Percentiles rank a stretch among this genome's conserved stretches.
Conservation (phyloP, 1,140 invertebrate species). For the Parasteatoda tepidariorum region DNA sequence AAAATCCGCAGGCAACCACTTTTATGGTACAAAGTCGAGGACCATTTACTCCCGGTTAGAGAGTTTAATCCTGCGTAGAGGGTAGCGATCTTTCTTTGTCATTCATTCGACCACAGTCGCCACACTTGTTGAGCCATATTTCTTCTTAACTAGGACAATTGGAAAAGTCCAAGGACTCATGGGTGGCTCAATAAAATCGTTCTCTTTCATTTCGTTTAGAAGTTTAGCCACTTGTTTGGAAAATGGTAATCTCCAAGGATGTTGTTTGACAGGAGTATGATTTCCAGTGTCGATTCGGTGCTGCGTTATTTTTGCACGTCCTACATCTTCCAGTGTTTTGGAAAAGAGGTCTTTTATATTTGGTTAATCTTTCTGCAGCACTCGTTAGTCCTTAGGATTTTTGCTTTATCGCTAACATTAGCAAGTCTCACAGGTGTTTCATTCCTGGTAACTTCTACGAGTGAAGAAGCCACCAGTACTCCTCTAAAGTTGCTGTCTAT, state of each 20-base stretch:
- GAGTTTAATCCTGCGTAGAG: conserved; percentile 52
- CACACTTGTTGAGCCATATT: conserved; percentile 68
- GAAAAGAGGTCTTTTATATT: background rate
- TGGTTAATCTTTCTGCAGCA: background rate
- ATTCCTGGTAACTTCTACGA: background rate
- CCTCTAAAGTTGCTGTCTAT: background rate
- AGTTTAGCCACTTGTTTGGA: too few species aligned
- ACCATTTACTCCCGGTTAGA: conserved; percentile 31
- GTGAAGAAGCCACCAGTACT: background rate
- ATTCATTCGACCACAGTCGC: conserved; percentile 71
- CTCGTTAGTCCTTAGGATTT: background rate
- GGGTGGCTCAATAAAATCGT: conserved; percentile 9
- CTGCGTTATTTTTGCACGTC: background rate
- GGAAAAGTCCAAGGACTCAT: conserved; percentile 63
- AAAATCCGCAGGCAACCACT: conserved; percentile 61
- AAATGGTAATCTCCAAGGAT: background rate
- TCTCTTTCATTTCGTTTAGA: too few species aligned
- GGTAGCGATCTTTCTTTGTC: conserved; percentile 67
- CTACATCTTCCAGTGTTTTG: background rate
- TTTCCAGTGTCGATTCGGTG: background rate
- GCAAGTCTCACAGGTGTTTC: too few species aligned
- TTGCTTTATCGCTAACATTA: background rate
- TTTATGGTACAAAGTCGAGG: conserved; percentile 57
- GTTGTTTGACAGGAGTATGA: background rate
- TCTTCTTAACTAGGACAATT: conserved; percentile 70